These are phyloP conservation scores for Idaea biselata DNA, from an alignment of 2,888 invertebrate species.

Conservation along the genomic window DNA sequence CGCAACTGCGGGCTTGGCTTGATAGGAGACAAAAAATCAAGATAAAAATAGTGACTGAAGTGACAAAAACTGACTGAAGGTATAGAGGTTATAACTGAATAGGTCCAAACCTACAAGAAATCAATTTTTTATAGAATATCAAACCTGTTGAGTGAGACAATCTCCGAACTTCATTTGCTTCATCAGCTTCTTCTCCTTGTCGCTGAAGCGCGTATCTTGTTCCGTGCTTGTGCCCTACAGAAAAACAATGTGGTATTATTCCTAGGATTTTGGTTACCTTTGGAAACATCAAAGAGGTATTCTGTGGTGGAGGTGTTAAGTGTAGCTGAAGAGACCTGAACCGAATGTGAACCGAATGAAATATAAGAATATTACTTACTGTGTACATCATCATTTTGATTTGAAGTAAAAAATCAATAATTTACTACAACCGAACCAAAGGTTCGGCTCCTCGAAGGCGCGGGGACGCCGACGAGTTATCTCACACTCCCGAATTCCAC, in stretches of 20 bases:
- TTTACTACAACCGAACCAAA: constrained; percentile 20
- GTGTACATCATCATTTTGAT: constrained; percentile 74
- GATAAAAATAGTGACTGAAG: neutral
- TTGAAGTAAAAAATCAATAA: constrained; percentile 48
- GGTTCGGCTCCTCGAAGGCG: constrained; percentile 36
- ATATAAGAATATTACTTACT: constrained; percentile 47
- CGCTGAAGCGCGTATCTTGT: constrained; percentile 99
- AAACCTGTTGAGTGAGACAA: constrained; percentile 93
- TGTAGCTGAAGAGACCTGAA: neutral
- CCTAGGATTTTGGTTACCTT: neutral
- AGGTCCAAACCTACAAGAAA: neutral
- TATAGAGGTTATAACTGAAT: neutral
- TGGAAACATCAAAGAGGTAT: no score
- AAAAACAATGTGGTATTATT: constrained; percentile 11
- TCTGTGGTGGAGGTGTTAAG: no score
- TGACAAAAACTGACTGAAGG: neutral
- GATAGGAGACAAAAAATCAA: neutral
- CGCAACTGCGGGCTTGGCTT: no score
- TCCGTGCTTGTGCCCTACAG: constrained; percentile 97
- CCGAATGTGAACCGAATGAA: neutral
- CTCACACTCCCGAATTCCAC: neutral
- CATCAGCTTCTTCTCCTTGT: constrained; percentile 99
- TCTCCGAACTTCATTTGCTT: constrained; percentile 99
- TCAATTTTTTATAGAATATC: constrained; percentile 4
- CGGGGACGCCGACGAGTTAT: constrained; percentile 39